Conservation (phyloP, 2,888 invertebrate genomes). For the Yponomeuta cagnagella region DNA sequence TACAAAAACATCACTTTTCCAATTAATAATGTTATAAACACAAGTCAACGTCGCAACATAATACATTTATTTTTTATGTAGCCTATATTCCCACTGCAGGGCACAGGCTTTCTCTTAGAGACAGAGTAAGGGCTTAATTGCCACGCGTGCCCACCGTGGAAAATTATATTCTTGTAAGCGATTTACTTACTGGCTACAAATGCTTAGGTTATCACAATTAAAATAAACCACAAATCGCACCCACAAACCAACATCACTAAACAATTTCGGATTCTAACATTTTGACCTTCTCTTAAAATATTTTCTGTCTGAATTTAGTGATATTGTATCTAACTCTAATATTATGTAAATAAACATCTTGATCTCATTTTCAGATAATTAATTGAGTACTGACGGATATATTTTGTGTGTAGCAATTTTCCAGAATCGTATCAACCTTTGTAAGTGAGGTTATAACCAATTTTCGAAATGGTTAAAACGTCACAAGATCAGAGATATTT, state of each 20-base stretch:
- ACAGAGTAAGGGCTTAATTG: no score
- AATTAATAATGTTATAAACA: no score
- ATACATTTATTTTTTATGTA: no score
- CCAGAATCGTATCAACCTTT: conserved; percentile 38
- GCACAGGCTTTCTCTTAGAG: no score
- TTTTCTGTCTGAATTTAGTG: conserved; percentile 71
- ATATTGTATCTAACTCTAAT: conserved; percentile 59
- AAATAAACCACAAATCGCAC: no score
- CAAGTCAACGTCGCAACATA: no score
- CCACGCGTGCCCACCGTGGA: no score
- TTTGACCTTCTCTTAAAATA: conserved; percentile 70
- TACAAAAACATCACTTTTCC: no score
- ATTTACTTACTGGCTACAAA: no score
- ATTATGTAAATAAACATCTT: conserved; percentile 71
- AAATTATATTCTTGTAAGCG: no score
- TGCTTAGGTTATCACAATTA: no score
- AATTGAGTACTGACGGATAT: conserved; percentile 37
- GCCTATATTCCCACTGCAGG: no score
- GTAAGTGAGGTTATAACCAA: conserved; percentile 58
- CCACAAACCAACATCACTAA: conserved; percentile 16
- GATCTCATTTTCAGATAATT: conserved; percentile 65
- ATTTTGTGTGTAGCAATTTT: conserved; percentile 55
- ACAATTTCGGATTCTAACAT: conserved; percentile 49
- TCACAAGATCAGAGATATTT: conserved; percentile 43
- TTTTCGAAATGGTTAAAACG: conserved; percentile 32